Evolutionary conservation across 2,113 vertebrate species (phyloP), one percentile per base, ranked within the genome.

Genomic region (Xenotilapia flavipinnis): DNA sequence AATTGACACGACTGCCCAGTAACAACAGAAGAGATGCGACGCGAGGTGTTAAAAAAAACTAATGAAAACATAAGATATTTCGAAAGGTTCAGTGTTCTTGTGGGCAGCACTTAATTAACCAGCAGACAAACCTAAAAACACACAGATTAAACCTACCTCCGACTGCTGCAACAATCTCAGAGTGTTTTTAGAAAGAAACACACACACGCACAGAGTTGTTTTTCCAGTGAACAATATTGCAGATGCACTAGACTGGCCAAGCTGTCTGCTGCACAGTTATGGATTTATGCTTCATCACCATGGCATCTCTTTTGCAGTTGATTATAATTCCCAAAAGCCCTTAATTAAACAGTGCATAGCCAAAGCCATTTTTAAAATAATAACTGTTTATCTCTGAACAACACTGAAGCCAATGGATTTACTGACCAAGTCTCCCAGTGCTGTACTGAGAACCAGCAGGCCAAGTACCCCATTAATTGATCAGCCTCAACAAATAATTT

Each of bases 301-400:
- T 80, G 89, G 90, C 91, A 86, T 94, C 91, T 95, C 93, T 95
- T 91, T 94, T 87, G 93, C 92, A 85, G 88, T 88, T 95, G 87
- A 96, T 96, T 94, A 95, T 94, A 93, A 96, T 95, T 94, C 94
- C 92, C 95, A 92, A 87, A 95, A 95, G 92, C 86, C 84, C 84
- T 95, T 96, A 95, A 96, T 96, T 95, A 96, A 96, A 94, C 85
- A 79, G 47, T 91, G 79, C 55, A 82, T 86, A 84, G 90, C 77
- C 89, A 89, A 91, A 88, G 81, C 79, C 28, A 19, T 53, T 84
- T 90, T 87, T 56, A n/a, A 47, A 70, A 58, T 79, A 68, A 82
- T 88, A 90, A 91, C 94, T 91, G 94, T 94, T 94, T 95, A 85
- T 93, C 90, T 93, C 49, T 82, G 85, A 92, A 91, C 79, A 85